Evolutionary conservation across 2,797 vertebrate genomes (phyloP).

Genomic region (Gobionotothen gibberifrons): DNA sequence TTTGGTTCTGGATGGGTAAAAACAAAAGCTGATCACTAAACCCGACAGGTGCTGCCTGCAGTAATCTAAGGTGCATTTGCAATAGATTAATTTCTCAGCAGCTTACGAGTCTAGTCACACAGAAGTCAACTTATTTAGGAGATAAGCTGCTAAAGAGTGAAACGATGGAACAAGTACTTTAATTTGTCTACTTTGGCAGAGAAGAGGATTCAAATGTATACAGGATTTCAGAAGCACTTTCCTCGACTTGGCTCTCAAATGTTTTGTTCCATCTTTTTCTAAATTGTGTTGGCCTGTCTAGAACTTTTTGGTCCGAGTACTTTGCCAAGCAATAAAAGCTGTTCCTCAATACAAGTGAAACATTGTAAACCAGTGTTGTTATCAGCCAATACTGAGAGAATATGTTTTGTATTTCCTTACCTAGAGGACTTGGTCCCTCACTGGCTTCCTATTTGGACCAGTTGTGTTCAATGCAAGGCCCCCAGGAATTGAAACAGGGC

Average conservation of each 20-base stretch:
- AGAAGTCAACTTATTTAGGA: constrained; percentile 50
- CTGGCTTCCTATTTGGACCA: background rate
- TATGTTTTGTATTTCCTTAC: background rate
- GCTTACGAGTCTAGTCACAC: constrained; percentile 29
- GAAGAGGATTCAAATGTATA: constrained; percentile 43
- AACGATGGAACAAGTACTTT: constrained; percentile 50
- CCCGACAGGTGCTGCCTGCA: constrained; percentile 47
- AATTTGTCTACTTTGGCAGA: constrained; percentile 35
- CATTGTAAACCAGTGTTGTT: background rate
- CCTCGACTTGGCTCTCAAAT: constrained; percentile 21
- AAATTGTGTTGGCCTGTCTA: background rate
- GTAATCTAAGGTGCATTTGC: constrained; percentile 48
- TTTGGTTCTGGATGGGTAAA: constrained; percentile 35
- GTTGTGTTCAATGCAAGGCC: background rate
- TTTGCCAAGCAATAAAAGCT: background rate
- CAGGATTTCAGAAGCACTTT: constrained; percentile 16
- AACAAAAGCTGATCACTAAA: constrained; percentile 46
- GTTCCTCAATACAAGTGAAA: background rate
- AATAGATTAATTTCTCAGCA: constrained; percentile 44
- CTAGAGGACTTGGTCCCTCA: background rate
- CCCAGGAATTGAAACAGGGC: background rate
- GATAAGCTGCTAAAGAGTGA: constrained; percentile 51
- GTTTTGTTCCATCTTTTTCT: constrained; percentile 8
- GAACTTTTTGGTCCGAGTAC: constrained; percentile 27
- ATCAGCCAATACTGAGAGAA: background rate